Conservation (phyloP, 37 sponge, comb jelly and placozoan genomes). For the Corticium candelabrum region DNA sequence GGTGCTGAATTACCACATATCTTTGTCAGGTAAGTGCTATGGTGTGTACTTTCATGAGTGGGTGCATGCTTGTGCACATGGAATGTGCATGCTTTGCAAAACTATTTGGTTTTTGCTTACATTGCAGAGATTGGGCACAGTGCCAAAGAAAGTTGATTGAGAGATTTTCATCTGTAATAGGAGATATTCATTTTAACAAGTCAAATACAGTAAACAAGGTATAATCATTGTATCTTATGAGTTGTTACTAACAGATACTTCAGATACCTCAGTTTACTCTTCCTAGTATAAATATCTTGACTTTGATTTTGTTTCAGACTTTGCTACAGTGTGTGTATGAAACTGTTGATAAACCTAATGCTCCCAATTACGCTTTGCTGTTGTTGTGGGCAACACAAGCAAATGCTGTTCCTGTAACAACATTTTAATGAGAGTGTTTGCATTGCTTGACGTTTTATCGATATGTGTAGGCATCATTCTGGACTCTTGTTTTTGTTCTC, state of each 20-base stretch:
- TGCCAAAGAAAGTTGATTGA: not conserved
- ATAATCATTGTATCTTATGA: too few species aligned
- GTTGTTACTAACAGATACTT: too few species aligned
- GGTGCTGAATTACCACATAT: conserved; percentile 64
- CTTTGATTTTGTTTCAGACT: conserved; percentile 12
- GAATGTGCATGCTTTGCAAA: too few species aligned
- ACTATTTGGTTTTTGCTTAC: too few species aligned
- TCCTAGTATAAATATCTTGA: not conserved
- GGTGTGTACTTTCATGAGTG: too few species aligned
- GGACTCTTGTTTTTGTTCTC: conserved; percentile 39
- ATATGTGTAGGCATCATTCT: conserved; percentile 36
- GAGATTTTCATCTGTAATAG: not conserved
- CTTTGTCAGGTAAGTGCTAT: conserved; percentile 38
- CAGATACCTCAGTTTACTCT: too few species aligned
- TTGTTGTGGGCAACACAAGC: conserved; percentile 81
- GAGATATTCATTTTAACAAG: too few species aligned
- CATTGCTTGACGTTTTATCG: not conserved
- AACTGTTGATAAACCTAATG: conserved; percentile 28
- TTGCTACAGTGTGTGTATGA: conserved; percentile 25
- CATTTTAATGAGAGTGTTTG: not conserved
- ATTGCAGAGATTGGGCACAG: not conserved
- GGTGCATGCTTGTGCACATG: too few species aligned
- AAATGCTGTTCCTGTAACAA: conserved; percentile 64
- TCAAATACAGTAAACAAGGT: too few species aligned
- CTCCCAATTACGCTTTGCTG: conserved; percentile 58